Conservation (phyloP, 2,113 vertebrate species). For the Upupa epops region DNA sequence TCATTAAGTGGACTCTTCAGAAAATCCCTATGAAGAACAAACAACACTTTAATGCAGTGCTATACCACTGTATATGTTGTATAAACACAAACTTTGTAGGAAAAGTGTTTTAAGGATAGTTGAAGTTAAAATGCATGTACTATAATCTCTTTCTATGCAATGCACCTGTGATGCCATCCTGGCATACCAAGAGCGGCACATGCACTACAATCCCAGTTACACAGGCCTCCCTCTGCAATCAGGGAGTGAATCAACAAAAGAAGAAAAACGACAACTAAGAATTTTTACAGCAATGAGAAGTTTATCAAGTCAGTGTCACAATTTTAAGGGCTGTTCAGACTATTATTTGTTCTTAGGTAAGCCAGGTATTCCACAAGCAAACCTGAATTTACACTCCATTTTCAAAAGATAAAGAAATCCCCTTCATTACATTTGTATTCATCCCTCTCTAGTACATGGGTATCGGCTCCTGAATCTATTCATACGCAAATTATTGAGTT, state of each 20-base stretch:
- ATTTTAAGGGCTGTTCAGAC: neutral
- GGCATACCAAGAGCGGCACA: neutral
- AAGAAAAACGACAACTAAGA: neutral
- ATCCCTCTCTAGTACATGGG: neutral
- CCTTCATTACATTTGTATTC: neutral
- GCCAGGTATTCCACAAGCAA: neutral
- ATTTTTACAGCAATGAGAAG: neutral
- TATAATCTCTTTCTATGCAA: neutral
- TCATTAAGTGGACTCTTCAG: neutral
- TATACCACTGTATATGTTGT: neutral
- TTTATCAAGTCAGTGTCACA: neutral
- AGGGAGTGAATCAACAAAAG: neutral
- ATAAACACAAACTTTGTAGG: neutral
- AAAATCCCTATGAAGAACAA: neutral
- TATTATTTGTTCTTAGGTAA: neutral
- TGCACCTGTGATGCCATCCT: neutral
- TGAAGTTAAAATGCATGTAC: neutral
- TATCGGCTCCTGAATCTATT: neutral
- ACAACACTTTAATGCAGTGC: neutral
- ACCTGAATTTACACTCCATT: neutral
- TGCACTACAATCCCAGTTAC: neutral
- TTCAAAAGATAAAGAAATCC: neutral
- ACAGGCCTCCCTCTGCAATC: neutral
- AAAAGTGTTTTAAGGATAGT: neutral
- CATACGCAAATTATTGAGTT: neutral